phyloP scores from a whole-genome alignment of 2,797 vertebrate species.

The Sebastes trivittatus region DNA sequence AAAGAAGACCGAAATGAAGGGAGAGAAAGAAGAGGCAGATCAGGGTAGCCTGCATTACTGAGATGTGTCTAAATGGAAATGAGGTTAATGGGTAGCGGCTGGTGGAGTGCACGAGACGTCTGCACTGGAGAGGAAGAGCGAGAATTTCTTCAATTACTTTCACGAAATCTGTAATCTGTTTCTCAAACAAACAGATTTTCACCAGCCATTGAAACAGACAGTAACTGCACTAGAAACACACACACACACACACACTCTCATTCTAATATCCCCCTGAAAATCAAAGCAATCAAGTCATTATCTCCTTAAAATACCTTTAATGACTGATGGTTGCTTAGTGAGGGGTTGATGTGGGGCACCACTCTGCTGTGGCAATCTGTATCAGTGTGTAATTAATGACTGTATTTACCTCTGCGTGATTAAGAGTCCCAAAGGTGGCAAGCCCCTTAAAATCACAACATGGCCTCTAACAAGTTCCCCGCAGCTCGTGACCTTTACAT shows the following conservation, averaged over 20 bases:
- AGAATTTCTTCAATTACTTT: constrained; percentile 29
- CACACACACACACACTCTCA: neutral
- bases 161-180: constrained; percentile 23
- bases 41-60: constrained; percentile 2
- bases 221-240: neutral
- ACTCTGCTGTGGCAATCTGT: constrained; percentile 19
- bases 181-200: constrained; percentile 41
- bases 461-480: neutral
- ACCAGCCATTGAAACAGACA: neutral
- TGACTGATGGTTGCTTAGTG: constrained; percentile 43
- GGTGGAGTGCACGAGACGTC: constrained; percentile 7
- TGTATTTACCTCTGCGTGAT: constrained; percentile 50
- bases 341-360: constrained; percentile 25
- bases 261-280: constrained; percentile 21
- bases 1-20: neutral
- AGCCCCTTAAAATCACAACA: constrained; percentile 2
- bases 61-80: constrained; percentile 52
- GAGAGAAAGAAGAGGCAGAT: constrained; percentile 1
- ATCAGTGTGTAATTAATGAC: constrained; percentile 49
- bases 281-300: constrained; percentile 47
- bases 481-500: neutral
- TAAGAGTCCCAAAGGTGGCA: constrained; percentile 29
- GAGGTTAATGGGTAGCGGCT: constrained; percentile 31
- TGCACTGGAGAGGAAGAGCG: constrained; percentile 10
- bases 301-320: constrained; percentile 44